Evolutionary conservation across 2,888 invertebrate species (phyloP), one percentile per base, ranked within the genome.

Genomic region (Atethmia centrago): DNA sequence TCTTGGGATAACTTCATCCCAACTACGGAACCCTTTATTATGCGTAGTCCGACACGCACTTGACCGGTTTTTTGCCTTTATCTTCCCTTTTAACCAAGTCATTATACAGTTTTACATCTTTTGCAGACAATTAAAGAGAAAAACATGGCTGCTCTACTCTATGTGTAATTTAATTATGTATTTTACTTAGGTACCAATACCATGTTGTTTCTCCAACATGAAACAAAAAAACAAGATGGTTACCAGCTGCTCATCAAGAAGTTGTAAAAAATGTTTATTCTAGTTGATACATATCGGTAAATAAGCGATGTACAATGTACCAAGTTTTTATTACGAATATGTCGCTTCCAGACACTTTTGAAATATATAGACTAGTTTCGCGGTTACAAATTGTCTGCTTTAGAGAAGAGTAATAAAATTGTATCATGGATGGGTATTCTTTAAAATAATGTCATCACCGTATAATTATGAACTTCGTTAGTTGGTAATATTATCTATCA

Each of bases 201-300:
- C 14, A 45, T 45, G 55, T 55, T 61, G 53, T 47, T 61, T 42
- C 21, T 4, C 19, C 0, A 49, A 51, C 25, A 61, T 67, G 64
- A 55, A 14, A 16, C 3, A 45, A 51, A 78, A 78, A 79, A 79
- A 79, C 79, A 63, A 78, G 21, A 79, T 66, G 53, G 47, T 12
- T 42, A n/a, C 51, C 79, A 79, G 62, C 79, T 79, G 79, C 79
- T 79, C 79, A 71, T 79, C 79, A 83, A 31, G 51, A 49, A 53
- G 45, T 63, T 49, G 53, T 53, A 83, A 83, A 83, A 79, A 79
- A 45, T 63, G 7, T 58, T 63, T 66, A 78, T 79, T 79, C 83
- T 66, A 25, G 47, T 63, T 62, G 56, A 63, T 78, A 71, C 58
- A 66, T 56, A 79, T 71, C 51, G 25, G 77, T 78, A 79, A 70